phyloP scores from a whole-genome alignment of 2,113 vertebrate genomes.

The Xiphorhynchus elegans region DNA sequence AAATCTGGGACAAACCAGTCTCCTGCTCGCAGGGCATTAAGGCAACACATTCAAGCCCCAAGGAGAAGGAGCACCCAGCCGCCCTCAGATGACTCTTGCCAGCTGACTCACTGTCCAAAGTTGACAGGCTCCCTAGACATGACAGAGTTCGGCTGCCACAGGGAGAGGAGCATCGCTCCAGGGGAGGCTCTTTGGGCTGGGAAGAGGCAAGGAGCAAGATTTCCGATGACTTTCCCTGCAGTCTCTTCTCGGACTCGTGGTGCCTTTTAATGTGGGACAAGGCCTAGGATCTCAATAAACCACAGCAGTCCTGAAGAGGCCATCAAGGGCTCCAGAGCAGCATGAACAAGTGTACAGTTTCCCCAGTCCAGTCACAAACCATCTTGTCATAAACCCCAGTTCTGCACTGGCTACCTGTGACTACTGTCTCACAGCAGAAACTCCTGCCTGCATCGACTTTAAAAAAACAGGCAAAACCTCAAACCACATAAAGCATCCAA shows the following conservation, averaged over 20 bases:
- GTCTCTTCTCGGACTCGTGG: background rate
- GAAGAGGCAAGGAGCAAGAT: background rate
- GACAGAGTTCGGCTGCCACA: background rate
- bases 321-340: background rate
- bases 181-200: background rate
- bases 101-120: background rate
- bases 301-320: background rate
- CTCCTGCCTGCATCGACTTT: background rate
- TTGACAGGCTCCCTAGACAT: background rate
- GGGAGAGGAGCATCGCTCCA: background rate
- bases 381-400: background rate
- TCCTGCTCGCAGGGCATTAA: background rate
- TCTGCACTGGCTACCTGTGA: background rate
- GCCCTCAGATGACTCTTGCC: slow-evolving; percentile 1
- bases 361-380: background rate
- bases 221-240: background rate
- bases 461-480: background rate
- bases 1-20: slow-evolving; percentile 8
- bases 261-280: background rate
- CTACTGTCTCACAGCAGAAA: background rate
- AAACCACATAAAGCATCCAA: background rate
- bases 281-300: background rate
- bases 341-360: background rate
- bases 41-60: background rate
- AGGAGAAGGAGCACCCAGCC: slow-evolving; percentile 6